Percentiles rank a stretch among this genome's conserved stretches.
Evolutionary conservation across 2,797 vertebrate genomes (phyloP).

Genomic region (Potorous gilbertii): DNA sequence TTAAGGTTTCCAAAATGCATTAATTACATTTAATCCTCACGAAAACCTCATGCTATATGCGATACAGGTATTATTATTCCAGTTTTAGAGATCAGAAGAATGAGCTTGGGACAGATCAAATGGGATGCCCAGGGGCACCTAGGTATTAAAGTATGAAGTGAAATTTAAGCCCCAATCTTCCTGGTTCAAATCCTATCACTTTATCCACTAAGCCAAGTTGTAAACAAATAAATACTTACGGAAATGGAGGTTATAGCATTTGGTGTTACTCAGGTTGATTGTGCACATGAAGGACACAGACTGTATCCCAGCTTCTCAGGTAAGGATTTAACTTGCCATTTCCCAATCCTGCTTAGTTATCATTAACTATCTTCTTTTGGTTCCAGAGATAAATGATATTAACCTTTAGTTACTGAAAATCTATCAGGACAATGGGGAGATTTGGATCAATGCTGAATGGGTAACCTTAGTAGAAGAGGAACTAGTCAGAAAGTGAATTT

Average conservation of each 20-base stretch:
- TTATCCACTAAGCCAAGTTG: not conserved
- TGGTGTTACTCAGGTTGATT: constrained; percentile 5
- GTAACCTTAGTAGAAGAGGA: not conserved
- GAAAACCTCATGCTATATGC: not conserved
- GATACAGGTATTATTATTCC: not conserved
- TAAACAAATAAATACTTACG: not conserved
- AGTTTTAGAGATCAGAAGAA: not conserved
- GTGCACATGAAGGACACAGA: constrained; percentile 53
- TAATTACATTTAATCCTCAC: not conserved
- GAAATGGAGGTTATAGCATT: not conserved
- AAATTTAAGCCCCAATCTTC: not conserved
- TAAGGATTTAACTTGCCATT: constrained; percentile 16
- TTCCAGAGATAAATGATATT: not conserved
- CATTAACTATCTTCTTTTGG: not conserved
- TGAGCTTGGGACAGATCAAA: not conserved
- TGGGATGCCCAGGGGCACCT: not conserved
- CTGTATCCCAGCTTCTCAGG: constrained; percentile 70
- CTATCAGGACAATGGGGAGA: not conserved
- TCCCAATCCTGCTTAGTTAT: not conserved
- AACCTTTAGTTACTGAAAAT: not conserved
- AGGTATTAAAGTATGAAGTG: not conserved
- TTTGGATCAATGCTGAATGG: not conserved
- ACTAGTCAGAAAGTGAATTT: not conserved
- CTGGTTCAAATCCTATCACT: not conserved
- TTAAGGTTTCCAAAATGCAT: not conserved